Percentiles rank a stretch among this genome's conserved stretches.
phyloP scores from a whole-genome alignment of 1,140 invertebrate genomes.

The Zaprionus capensis region DNA sequence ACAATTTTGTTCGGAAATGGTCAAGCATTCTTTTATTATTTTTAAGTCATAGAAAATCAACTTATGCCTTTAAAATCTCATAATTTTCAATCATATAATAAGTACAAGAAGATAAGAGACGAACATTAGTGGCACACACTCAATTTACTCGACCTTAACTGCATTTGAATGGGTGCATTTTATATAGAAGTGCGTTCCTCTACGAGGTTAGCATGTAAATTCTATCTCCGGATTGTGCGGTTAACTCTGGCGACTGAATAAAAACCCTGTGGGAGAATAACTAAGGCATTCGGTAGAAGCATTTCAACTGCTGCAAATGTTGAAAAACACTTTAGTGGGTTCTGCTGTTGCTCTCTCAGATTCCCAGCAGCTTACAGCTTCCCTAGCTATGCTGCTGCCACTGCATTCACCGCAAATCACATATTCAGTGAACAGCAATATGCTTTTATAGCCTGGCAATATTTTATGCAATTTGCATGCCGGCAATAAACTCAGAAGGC shows the following conservation, averaged over 20 bases:
- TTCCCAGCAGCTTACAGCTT: neutral
- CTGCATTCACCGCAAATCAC: conserved; percentile 55
- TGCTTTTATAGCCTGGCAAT: conserved; percentile 72
- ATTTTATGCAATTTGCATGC: conserved; percentile 80
- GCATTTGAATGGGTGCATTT: neutral
- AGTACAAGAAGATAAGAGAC: neutral
- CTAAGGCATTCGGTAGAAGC: conserved; percentile 1
- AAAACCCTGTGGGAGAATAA: neutral
- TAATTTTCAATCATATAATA: neutral
- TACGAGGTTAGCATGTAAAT: neutral
- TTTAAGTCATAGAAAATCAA: too few species aligned
- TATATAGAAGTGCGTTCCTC: neutral
- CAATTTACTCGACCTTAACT: neutral
- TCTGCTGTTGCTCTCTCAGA: neutral
- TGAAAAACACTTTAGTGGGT: conserved; percentile 34
- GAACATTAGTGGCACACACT: neutral
- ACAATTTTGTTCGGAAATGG: too few species aligned
- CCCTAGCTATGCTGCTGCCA: neutral
- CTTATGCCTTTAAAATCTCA: too few species aligned
- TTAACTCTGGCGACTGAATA: neutral
- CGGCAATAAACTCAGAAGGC: conserved; percentile 50
- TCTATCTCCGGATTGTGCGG: neutral
- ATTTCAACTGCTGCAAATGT: conserved; percentile 2
- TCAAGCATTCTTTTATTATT: too few species aligned
- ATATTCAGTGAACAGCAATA: conserved; percentile 80